These are phyloP conservation scores for Mamestra brassicae DNA, from an alignment of 2,888 invertebrate genomes.

Conservation along the genomic window DNA sequence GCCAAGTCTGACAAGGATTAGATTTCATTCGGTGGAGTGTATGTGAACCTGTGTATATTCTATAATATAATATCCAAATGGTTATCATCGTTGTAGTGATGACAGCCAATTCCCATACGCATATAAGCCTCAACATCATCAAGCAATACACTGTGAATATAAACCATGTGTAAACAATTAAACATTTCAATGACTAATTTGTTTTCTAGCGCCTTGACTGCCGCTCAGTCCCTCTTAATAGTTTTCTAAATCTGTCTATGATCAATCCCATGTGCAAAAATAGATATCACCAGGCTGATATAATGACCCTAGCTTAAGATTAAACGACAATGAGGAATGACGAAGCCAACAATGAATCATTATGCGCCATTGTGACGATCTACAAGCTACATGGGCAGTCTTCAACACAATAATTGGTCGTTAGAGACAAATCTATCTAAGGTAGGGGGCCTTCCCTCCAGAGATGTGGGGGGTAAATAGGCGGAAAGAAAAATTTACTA, in stretches of 20 bases:
- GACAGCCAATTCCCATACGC: not conserved
- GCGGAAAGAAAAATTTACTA: too few relatives aligned
- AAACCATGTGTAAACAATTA: not conserved
- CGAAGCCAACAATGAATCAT: conserved; percentile 51
- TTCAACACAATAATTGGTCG: conserved; percentile 28
- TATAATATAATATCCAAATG: too few relatives aligned
- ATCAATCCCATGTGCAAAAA: conserved; percentile 22
- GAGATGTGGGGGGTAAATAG: not conserved
- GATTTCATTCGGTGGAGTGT: too few relatives aligned
- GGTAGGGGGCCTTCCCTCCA: not conserved
- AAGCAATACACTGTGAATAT: not conserved
- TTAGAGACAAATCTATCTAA: conserved; percentile 28
- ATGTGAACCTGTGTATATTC: too few relatives aligned
- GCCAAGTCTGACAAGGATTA: too few relatives aligned
- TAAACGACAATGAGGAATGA: conserved; percentile 12
- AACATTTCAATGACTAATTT: not conserved
- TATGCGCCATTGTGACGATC: conserved; percentile 37
- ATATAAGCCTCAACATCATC: not conserved
- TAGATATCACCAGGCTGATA: conserved; percentile 1
- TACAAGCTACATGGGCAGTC: conserved; percentile 28
- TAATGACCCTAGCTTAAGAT: conserved; percentile 4
- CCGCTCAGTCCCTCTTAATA: not conserved
- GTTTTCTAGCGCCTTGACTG: not conserved
- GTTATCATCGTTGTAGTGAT: too few relatives aligned
- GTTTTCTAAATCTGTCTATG: conserved; percentile 13